Percentiles rank a stretch among this genome's conserved stretches.
phyloP scores from a whole-genome alignment of 2,797 vertebrate species.

The Phalanger gymnotis region DNA sequence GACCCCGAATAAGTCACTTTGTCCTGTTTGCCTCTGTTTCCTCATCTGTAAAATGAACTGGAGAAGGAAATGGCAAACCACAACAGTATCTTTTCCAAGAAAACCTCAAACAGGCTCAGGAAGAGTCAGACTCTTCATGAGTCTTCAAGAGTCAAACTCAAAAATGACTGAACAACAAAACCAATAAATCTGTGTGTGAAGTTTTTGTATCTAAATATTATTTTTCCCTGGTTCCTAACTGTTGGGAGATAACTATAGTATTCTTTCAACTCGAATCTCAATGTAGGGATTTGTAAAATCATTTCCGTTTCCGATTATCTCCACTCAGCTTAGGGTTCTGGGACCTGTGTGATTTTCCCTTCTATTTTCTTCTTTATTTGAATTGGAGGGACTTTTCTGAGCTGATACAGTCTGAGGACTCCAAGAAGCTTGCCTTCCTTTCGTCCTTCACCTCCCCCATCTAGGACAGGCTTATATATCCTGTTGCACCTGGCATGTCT shows the following conservation, averaged over 20 bases:
- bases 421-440: rapidly evolving
- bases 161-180: not conserved
- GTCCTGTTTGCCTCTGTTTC: too few species aligned
- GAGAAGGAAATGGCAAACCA: too few species aligned
- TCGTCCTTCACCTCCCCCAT: constrained; percentile 5
- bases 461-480: not conserved
- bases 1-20: too few species aligned
- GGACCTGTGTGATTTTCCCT: not conserved
- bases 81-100: not conserved
- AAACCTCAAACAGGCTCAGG: not conserved
- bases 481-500: not conserved
- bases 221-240: not conserved
- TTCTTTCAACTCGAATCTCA: not conserved
- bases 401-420: not conserved
- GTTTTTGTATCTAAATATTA: not conserved
- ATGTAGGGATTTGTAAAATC: constrained; percentile 9
- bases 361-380: not conserved
- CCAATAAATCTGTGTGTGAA: not conserved
- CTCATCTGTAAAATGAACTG: too few species aligned
- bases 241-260: not conserved
- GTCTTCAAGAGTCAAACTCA: too few species aligned
- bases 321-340: not conserved
- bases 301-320: not conserved
- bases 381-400: not conserved
- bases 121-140: not conserved